Evolutionary conservation across 2,888 invertebrate genomes (phyloP).

Genomic region (Papilio protenor): DNA sequence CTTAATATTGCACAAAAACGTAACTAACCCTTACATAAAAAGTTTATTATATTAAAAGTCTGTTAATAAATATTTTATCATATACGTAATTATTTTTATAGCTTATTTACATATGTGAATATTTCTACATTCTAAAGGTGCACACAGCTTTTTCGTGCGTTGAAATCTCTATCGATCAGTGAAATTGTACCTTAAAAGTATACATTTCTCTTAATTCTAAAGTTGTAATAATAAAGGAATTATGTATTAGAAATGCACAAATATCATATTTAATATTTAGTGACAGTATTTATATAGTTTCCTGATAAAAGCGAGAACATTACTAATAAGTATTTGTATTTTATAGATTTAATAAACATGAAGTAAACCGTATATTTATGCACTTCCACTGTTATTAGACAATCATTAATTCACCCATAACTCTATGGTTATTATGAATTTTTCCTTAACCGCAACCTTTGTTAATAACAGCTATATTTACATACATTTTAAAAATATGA

Average conservation of each 20-base stretch:
- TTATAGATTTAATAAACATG: neutral
- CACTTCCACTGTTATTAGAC: conserved; percentile 9
- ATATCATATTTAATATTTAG: neutral
- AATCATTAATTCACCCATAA: conserved; percentile 6
- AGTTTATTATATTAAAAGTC: neutral
- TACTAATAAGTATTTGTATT: neutral
- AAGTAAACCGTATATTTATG: conserved; percentile 15
- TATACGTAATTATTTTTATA: neutral
- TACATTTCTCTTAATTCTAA: neutral
- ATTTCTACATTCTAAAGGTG: neutral
- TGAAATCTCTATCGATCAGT: neutral
- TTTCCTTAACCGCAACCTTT: conserved; percentile 13
- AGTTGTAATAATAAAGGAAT: neutral
- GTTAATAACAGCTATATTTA: neutral
- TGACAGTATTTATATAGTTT: neutral
- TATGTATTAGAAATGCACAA: neutral
- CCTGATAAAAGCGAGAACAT: neutral
- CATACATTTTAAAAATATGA: conserved; percentile 9
- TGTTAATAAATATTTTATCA: neutral
- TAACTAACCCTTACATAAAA: conserved; percentile 22
- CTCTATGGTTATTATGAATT: neutral
- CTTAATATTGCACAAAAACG: conserved; percentile 73
- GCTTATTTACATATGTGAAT: neutral
- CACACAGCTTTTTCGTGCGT: neutral
- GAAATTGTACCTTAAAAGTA: neutral